Conservation (phyloP, 2,797 vertebrate species). For the Dendrocincla tyrannina region DNA sequence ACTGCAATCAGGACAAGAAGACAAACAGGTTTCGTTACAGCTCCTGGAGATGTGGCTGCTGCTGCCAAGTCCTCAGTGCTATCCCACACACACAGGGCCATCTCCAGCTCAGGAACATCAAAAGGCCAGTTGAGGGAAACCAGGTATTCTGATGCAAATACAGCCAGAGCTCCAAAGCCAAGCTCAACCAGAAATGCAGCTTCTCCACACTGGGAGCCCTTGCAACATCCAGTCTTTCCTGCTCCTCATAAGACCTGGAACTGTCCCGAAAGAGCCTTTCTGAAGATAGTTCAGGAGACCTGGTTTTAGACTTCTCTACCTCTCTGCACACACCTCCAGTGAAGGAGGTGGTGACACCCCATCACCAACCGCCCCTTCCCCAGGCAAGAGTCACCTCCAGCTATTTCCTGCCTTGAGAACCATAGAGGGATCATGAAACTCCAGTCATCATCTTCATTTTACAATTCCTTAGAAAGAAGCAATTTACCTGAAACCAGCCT, state of each 20-base stretch:
- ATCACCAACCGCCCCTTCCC: background rate
- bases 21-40: background rate
- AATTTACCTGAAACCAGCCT: background rate
- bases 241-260: background rate
- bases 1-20: background rate
- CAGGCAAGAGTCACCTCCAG: background rate
- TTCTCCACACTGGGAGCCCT: background rate
- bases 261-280: background rate
- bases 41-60: background rate
- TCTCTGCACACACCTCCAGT: background rate
- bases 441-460: background rate
- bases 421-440: background rate
- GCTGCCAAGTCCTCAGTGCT: background rate
- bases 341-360: background rate
- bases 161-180: background rate
- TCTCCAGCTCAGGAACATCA: background rate
- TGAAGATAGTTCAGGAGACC: background rate
- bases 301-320: background rate
- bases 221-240: background rate
- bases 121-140: background rate
- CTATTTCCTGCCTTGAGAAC: background rate
- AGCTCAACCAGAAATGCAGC: background rate
- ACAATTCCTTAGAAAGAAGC: background rate
- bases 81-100: background rate
- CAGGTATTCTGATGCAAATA: background rate